Evolutionary conservation across 1,140 invertebrate genomes (phyloP).

Genomic region (Varroa destructor): DNA sequence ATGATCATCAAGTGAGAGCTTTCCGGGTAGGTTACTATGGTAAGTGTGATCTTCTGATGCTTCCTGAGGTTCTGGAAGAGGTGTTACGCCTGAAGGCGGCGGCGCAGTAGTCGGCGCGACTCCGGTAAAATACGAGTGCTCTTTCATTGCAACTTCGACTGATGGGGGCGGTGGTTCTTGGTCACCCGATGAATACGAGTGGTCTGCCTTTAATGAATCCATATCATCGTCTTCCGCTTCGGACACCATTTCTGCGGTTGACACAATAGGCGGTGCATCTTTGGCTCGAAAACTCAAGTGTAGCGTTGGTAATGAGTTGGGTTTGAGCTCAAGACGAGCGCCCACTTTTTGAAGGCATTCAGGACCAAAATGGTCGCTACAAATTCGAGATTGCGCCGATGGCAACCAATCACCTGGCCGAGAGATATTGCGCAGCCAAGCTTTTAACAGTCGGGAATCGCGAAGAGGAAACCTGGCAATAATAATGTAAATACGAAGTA

Average conservation of each 20-base stretch:
- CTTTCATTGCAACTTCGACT: constrained; percentile 25
- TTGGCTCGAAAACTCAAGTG: constrained; percentile 18
- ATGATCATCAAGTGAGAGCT: constrained; percentile 17
- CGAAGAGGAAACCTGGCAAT: constrained; percentile 18
- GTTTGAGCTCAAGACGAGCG: constrained; percentile 3
- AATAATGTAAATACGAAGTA: no score
- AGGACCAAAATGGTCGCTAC: constrained; percentile 16
- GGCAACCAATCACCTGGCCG: constrained; percentile 18
- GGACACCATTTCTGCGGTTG: not conserved
- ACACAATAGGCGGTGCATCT: constrained; percentile 8
- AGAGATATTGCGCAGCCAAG: constrained; percentile 19
- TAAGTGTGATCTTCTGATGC: constrained; percentile 19
- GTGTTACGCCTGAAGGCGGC: not conserved
- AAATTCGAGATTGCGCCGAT: constrained; percentile 6
- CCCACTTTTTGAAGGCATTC: constrained; percentile 3
- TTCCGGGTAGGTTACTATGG: constrained; percentile 9
- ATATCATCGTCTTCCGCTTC: not conserved
- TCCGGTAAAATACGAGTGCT: constrained; percentile 24
- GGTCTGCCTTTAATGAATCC: not conserved
- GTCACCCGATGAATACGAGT: constrained; percentile 24
- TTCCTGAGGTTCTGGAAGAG: constrained; percentile 10
- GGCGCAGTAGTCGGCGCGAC: not conserved
- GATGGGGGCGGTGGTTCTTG: constrained; percentile 7
- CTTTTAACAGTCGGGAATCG: not conserved
- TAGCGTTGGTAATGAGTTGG: constrained; percentile 11